These are phyloP conservation scores for Dasyurus viverrinus DNA, from an alignment of 2,113 vertebrate species.

Conservation along the genomic window DNA sequence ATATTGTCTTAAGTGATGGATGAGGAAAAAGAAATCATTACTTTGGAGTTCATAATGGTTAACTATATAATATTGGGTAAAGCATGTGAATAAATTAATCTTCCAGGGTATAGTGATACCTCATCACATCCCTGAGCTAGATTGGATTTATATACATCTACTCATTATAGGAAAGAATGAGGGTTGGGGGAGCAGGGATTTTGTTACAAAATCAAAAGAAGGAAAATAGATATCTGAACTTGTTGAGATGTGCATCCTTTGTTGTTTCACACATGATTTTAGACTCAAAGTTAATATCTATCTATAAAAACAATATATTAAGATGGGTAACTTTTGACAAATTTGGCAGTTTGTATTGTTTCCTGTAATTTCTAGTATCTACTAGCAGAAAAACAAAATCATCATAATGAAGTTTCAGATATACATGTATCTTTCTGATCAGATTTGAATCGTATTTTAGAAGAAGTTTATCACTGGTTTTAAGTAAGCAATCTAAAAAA, in stretches of 20 bases:
- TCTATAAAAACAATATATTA: not conserved
- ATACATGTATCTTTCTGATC: conserved; percentile 2
- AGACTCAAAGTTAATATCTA: not conserved
- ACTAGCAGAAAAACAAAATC: not conserved
- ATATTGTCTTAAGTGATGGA: not conserved
- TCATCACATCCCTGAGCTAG: not conserved
- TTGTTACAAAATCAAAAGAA: not conserved
- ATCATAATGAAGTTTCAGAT: not conserved
- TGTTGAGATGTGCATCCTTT: not conserved
- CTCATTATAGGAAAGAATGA: not conserved
- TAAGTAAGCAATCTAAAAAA: not conserved
- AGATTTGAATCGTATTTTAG: conserved; percentile 14
- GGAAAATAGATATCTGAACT: not conserved
- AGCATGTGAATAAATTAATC: not conserved
- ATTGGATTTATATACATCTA: not conserved
- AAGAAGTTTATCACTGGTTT: not conserved
- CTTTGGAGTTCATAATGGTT: not conserved
- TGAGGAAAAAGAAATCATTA: not conserved
- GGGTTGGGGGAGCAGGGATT: not conserved
- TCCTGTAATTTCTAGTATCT: not conserved
- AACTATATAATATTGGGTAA: not conserved
- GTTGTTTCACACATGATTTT: not conserved
- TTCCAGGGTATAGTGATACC: not conserved
- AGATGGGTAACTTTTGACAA: not conserved
- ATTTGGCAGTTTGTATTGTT: not conserved